Evolutionary conservation across 2,797 vertebrate genomes (phyloP), one percentile per base, ranked within the genome.

Genomic region (Sciaenops ocellatus): DNA sequence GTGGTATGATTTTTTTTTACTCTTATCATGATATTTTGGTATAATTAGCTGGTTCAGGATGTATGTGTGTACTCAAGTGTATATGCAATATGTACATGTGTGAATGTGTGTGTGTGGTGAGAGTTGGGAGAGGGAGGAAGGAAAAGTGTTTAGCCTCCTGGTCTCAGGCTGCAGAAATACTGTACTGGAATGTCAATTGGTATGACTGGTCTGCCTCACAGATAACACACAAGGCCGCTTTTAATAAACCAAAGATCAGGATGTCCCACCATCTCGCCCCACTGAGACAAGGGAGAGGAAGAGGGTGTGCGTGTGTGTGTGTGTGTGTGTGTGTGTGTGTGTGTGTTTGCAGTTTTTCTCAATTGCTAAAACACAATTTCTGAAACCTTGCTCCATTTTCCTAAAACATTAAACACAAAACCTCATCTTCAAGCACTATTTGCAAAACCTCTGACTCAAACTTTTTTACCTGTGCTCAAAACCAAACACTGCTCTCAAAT

Each of bases 111-210:
- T 57, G 52, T 38, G 28, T 22, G 11, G 10, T n/a, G 50, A 47
- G 16, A 11, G 20, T 6, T 41, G 7, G 16, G 62, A 22, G 5
- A 41, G 50, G 17, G 26, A 80, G 76, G 75, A 85, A 85, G 76
- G 79, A 63, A 66, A 55, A 60, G 67, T 83, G 87, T 68, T 67
- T n/a, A 59, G 59, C 57, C 66, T 84, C 42, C 64, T 77, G 57
- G 63, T 89, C 55, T 84, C 42, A 75, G 72, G 81, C 84, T 78
- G 79, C 48, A 79, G 74, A 72, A 87, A 81, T 77, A 74, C 84
- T 75, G 69, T 47, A 54, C 75, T 83, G 87, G 92, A 94, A 94
- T 93, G 90, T 90, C 94, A 93, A 93, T 94, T 93, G 87, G 82
- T 78, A 52, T 80, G 90, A 90, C 83, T 84, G 86, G 76, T 85